These are phyloP conservation scores for Mugil cephalus DNA, from an alignment of 2,113 vertebrate species.

Conservation along the genomic window DNA sequence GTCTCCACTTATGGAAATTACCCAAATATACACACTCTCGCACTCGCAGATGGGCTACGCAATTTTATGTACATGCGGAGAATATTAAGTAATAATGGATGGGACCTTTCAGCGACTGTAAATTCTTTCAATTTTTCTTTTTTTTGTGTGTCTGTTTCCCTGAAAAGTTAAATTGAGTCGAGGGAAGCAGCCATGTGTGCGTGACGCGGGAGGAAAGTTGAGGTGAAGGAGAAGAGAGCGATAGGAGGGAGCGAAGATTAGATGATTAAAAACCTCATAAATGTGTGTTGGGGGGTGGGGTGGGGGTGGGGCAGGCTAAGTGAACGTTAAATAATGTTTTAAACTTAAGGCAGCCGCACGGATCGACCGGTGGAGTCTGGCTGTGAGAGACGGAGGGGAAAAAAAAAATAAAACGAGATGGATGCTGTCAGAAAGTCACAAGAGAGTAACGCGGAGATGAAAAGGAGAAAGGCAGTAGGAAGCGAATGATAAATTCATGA, in stretches of 20 bases:
- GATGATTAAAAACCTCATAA: constrained; percentile 60
- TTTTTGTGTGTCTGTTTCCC: constrained; percentile 5
- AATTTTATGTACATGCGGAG: constrained; percentile 35
- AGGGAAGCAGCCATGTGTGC: constrained; percentile 13
- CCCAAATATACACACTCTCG: constrained; percentile 31
- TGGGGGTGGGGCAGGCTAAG: constrained; percentile 19
- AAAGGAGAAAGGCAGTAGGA: constrained; percentile 1
- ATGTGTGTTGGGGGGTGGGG: constrained; percentile 22
- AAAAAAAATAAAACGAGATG: constrained; percentile 43
- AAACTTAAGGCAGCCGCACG: constrained; percentile 35
- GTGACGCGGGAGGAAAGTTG: constrained; percentile 14
- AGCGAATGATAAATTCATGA: constrained; percentile 21
- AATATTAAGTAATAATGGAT: constrained; percentile 41
- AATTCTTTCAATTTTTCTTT: constrained; percentile 25
- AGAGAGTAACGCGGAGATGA: constrained; percentile 22
- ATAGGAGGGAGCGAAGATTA: constrained; percentile 18
- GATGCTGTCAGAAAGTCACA: constrained; percentile 51
- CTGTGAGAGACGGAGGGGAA: constrained; percentile 39
- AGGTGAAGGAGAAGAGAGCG: constrained; percentile 25
- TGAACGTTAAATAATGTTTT: constrained; percentile 54
- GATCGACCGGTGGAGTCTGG: constrained; percentile 21
- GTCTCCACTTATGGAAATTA: constrained; percentile 57
- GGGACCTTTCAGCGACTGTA: not conserved
- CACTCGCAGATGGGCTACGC: constrained; percentile 3
- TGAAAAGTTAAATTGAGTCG: constrained; percentile 52